A percentile compares a stretch with the other conserved stretches of the same genome.
These are phyloP conservation scores for Trachops cirrhosus DNA, from an alignment of 2,797 vertebrate species.

Conservation along the genomic window DNA sequence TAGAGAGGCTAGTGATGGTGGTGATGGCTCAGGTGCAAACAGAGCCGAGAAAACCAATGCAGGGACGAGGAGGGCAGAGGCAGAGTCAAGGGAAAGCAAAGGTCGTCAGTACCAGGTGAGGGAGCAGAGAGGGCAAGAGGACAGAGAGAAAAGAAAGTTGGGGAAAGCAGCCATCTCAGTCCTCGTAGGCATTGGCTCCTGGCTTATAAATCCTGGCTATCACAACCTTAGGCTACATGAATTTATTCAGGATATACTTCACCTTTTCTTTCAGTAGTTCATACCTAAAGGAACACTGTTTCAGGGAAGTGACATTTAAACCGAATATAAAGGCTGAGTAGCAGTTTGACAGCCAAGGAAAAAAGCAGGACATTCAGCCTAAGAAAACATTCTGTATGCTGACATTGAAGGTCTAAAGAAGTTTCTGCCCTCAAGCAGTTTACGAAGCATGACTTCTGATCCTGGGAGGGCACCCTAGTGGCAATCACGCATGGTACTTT, in stretches of 20 bases:
- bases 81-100: background rate
- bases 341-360: background rate
- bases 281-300: background rate
- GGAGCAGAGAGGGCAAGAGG: too few species aligned
- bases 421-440: background rate
- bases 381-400: background rate
- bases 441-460: background rate
- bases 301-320: background rate
- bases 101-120: background rate
- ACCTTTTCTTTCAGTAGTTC: background rate
- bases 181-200: background rate
- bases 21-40: rapidly evolving
- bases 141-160: background rate
- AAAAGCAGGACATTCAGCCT: background rate
- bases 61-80: background rate
- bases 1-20: background rate
- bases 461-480: rapidly evolving
- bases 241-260: background rate
- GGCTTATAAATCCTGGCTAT: background rate
- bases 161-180: background rate
- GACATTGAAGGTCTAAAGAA: background rate
- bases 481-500: background rate
- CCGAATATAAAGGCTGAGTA: background rate
- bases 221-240: background rate
- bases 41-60: background rate